phyloP scores from a whole-genome alignment of 2,113 vertebrate genomes.

The Nyctibius bracteatus region DNA sequence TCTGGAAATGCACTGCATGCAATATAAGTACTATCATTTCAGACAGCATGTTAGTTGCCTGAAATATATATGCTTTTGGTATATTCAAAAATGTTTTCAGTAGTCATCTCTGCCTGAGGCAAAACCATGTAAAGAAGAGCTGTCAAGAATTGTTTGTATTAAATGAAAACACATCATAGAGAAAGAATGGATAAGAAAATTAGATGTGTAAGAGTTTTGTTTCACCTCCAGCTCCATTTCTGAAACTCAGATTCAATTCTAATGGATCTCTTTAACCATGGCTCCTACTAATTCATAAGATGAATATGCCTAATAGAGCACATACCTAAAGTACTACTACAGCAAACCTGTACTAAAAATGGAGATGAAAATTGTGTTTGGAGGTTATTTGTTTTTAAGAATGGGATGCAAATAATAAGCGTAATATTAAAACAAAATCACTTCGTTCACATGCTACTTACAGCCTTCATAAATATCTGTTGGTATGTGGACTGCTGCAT shows the following conservation, averaged over 20 bases:
- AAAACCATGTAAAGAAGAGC: not conserved
- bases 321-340: not conserved
- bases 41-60: not conserved
- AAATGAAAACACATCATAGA: not conserved
- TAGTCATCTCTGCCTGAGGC: not conserved
- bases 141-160: not conserved
- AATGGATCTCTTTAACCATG: not conserved
- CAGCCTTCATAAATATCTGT: conserved; percentile 98
- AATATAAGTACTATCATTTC: not conserved
- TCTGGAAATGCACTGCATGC: not conserved
- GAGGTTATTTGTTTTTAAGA: not conserved
- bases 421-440: not conserved
- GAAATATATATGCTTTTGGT: not conserved
- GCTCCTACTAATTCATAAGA: not conserved
- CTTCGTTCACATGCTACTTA: conserved; percentile 75
- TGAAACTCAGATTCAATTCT: not conserved
- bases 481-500: conserved; percentile 96
- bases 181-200: not conserved
- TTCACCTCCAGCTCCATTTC: not conserved
- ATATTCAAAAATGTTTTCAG: not conserved
- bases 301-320: not conserved
- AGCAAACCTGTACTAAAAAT: not conserved
- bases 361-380: not conserved
- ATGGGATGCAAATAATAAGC: not conserved
- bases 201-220: not conserved